These are phyloP conservation scores for Anguilla anguilla DNA, from an alignment of 2,797 vertebrate species.

Conservation along the genomic window DNA sequence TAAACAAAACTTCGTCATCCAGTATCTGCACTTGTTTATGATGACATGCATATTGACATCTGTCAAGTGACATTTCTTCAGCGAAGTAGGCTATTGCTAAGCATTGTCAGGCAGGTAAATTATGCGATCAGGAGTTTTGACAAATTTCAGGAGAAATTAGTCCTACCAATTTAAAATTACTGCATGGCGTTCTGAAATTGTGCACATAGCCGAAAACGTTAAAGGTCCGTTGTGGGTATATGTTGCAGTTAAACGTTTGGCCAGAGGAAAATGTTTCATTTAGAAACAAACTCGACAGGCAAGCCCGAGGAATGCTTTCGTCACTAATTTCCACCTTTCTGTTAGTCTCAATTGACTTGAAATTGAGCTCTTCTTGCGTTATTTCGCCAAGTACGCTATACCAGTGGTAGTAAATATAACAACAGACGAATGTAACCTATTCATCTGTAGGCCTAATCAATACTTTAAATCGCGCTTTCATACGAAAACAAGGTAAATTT, in stretches of 20 bases:
- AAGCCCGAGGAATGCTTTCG: background rate
- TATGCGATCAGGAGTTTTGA: background rate
- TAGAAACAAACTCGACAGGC: background rate
- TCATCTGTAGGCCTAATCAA: background rate
- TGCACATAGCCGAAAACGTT: background rate
- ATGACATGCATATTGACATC: background rate
- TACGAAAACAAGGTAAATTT: background rate
- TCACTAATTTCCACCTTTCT: slow-evolving; percentile 10
- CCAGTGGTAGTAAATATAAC: background rate
- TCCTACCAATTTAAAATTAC: background rate
- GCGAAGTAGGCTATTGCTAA: background rate
- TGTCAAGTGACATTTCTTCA: background rate
- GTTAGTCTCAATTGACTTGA: background rate
- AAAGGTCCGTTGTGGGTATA: background rate
- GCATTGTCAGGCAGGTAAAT: background rate
- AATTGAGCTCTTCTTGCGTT: background rate
- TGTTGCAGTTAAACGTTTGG: background rate
- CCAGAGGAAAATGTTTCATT: background rate
- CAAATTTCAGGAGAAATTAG: background rate
- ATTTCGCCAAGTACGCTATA: background rate
- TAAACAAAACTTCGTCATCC: background rate
- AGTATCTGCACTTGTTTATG: background rate
- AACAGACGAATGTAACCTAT: background rate
- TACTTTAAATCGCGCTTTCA: background rate
- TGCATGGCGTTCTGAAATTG: background rate